Conservation (phyloP, 37 sponge, comb jelly and placozoan species). For the Hexactinellida sp. region DNA sequence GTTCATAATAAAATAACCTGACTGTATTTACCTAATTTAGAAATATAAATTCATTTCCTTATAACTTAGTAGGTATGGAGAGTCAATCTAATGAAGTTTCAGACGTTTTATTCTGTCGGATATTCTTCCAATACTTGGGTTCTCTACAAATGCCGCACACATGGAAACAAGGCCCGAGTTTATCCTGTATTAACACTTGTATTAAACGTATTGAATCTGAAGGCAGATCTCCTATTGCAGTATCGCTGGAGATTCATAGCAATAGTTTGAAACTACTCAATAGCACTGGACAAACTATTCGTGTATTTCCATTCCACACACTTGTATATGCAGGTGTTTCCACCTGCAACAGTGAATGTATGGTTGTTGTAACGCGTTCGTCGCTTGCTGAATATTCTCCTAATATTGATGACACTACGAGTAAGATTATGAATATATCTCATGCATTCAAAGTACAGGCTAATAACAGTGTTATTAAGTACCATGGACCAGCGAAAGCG, state of each 20-base stretch:
- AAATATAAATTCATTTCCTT: too few species aligned
- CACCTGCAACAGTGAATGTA: not conserved
- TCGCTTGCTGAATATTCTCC: not conserved
- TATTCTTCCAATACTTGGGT: not conserved
- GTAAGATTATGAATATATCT: not conserved
- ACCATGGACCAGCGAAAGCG: conserved; percentile 11
- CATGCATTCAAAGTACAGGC: not conserved
- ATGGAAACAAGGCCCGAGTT: not conserved
- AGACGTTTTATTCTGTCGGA: conserved; percentile 6
- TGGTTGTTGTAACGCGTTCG: not conserved
- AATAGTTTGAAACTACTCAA: conserved; percentile 4
- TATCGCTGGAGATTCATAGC: not conserved
- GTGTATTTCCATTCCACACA: not conserved
- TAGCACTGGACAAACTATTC: not conserved
- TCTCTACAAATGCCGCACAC: not conserved
- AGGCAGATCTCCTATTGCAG: not conserved
- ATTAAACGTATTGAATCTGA: conserved; percentile 14
- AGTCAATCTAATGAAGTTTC: not conserved
- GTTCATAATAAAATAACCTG: too few species aligned
- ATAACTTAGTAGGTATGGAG: not conserved
- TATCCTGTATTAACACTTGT: conserved; percentile 11
- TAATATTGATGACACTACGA: not conserved
- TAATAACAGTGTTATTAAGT: not conserved
- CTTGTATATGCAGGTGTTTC: not conserved
- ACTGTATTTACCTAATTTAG: too few species aligned